These are phyloP conservation scores for Diplodus sargus DNA, from an alignment of 2,797 vertebrate species.

Conservation along the genomic window DNA sequence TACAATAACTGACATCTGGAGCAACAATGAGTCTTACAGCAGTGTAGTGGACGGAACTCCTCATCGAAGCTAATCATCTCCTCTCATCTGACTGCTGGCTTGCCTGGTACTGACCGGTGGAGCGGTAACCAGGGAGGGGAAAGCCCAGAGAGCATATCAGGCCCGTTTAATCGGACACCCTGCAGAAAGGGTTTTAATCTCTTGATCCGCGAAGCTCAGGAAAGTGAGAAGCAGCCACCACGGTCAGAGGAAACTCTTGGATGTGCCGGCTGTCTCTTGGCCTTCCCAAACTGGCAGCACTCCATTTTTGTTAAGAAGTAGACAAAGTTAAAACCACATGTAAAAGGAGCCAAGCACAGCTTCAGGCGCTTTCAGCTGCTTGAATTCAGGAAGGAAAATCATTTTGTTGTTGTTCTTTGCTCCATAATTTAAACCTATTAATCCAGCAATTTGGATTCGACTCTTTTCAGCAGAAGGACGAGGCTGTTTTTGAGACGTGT, in stretches of 20 bases:
- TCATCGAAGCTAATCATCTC: slow-evolving; percentile 19
- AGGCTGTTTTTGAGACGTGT: neutral
- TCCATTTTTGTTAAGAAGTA: slow-evolving; percentile 36
- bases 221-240: slow-evolving; percentile 70
- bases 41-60: neutral
- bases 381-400: slow-evolving; percentile 1
- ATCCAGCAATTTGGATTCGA: slow-evolving; percentile 10
- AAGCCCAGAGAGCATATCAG: slow-evolving; percentile 72
- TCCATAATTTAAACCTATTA: slow-evolving; percentile 30
- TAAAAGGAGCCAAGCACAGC: neutral
- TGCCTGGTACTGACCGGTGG: slow-evolving; percentile 31
- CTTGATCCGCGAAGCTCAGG: slow-evolving; percentile 78
- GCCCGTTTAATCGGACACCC: slow-evolving; percentile 75
- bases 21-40: neutral
- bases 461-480: neutral
- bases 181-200: slow-evolving; percentile 79
- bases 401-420: neutral
- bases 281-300: slow-evolving; percentile 3
- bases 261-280: slow-evolving; percentile 36
- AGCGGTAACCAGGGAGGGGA: slow-evolving; percentile 44
- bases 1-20: neutral
- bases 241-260: slow-evolving; percentile 51
- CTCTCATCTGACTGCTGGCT: slow-evolving; percentile 1
- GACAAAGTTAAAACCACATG: slow-evolving; percentile 43
- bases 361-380: slow-evolving; percentile 3